Base-by-base conservation (phyloP, 2,888 invertebrate genomes). In the Agelastica alni region DNA sequence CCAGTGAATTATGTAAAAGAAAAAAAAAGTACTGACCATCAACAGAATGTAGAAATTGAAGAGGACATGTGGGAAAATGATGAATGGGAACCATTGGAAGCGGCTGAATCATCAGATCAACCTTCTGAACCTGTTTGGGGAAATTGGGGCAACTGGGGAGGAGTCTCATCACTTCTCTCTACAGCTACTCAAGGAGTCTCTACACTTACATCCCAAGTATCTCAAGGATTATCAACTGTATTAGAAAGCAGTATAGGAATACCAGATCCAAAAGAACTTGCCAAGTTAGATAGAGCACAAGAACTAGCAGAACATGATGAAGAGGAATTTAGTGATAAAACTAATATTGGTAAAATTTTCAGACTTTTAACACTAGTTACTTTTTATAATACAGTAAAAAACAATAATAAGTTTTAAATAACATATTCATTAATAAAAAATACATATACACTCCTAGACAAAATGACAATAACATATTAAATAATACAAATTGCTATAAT, bases 161-260 rank as follows among this genome's bases (percentile, higher is more conserved):
- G 89, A 13, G 81, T 83, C 18, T 85, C 87, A 57, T 86, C 89
- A 0, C 75, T 93, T 6, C 75, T 94, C 18, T 87, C 84, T 54
- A 85, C 88, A 4, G 94, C 93, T 1, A 85, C 86, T 4, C 86
- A 85, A 52, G 85, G 91, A 4, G 85, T 93, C 7, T 84, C 86
- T 6, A 86, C 85, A n/a, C 79, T 94, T 45, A 91, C 91, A 2
- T 86, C 78, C 60, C 89, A 91, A 67, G 89, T 94, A 22, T 89
- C 90, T 28, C 88, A 93, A 77, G 91, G 93, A 2, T 78, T 93
- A 52, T 83, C 83, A 53, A 86, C 85, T 43, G 87, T 90, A 7
- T 72, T 94, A 53, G 94, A 94, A 79, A 84, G 85, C 31, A 84
- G 89, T 9, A 87, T 96, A 26, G 93, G 93, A 2, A 88, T 88